phyloP scores from a whole-genome alignment of 2,888 invertebrate genomes.

The Sarcophaga rosellei region DNA sequence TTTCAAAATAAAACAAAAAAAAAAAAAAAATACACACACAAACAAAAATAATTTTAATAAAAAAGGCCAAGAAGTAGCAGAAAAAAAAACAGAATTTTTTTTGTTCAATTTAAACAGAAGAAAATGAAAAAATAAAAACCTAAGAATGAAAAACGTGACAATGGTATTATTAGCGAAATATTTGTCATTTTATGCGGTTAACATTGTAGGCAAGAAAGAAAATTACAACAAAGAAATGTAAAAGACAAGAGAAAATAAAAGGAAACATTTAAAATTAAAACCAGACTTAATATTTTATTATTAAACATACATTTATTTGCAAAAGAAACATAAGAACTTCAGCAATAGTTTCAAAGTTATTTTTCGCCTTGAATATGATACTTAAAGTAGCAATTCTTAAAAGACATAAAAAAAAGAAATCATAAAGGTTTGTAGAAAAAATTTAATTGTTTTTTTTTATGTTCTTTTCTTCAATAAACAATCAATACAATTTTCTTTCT shows the following conservation, averaged over 20 bases:
- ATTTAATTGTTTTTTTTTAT: too few species aligned
- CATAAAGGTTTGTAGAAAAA: too few species aligned
- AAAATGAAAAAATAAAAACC: constrained; percentile 30
- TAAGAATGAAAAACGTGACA: constrained; percentile 58
- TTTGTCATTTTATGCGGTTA: constrained; percentile 36
- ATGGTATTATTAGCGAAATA: constrained; percentile 59
- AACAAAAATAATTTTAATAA: constrained; percentile 24
- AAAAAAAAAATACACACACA: too few species aligned
- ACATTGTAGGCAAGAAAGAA: neutral
- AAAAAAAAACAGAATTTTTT: constrained; percentile 11
- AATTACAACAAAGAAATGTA: neutral
- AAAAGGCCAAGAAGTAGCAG: constrained; percentile 37
- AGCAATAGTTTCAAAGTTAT: neutral
- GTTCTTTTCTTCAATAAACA: neutral
- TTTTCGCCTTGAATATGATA: neutral
- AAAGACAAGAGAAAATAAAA: neutral
- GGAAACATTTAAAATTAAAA: neutral
- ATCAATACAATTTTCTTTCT: neutral
- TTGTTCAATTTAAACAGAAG: neutral
- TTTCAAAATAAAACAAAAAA: constrained; percentile 1
- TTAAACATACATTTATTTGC: neutral
- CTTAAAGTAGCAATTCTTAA: neutral
- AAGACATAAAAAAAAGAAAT: neutral
- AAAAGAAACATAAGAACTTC: neutral
- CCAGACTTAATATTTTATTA: constrained; percentile 1